Evolutionary conservation across 2,797 vertebrate species (phyloP).

Genomic region (Centropyge bicolor): DNA sequence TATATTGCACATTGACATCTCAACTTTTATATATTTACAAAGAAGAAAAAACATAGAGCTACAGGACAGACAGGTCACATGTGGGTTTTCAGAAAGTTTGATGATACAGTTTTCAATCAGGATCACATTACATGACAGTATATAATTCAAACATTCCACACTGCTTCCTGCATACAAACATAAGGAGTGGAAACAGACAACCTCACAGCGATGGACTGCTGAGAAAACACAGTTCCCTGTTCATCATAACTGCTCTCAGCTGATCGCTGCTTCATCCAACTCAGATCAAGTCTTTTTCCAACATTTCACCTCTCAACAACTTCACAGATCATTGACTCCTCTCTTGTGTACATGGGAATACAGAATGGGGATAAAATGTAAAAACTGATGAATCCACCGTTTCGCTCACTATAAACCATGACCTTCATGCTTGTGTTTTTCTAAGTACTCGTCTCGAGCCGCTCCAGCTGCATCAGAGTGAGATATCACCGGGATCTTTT

Average conservation of each 20-base stretch:
- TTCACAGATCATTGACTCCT: slow-evolving; percentile 33
- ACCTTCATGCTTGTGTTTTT: slow-evolving; percentile 18
- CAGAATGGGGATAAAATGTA: background rate
- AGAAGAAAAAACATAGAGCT: background rate
- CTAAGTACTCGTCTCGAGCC: slow-evolving; percentile 17
- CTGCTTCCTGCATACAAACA: background rate
- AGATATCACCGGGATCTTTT: slow-evolving; percentile 13
- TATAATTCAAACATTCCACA: background rate
- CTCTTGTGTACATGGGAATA: slow-evolving; percentile 13
- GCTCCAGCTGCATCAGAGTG: slow-evolving; percentile 15
- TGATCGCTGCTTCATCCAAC: background rate
- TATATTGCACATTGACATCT: no score
- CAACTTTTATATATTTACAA: background rate
- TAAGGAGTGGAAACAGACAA: background rate
- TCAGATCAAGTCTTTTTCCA: slow-evolving; percentile 6
- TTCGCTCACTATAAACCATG: slow-evolving; percentile 11
- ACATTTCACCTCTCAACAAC: slow-evolving; percentile 11
- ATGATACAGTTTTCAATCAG: background rate
- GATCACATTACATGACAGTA: background rate
- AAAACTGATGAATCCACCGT: slow-evolving; percentile 13
- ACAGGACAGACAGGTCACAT: background rate
- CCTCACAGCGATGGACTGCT: background rate
- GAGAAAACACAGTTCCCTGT: slow-evolving; percentile 6
- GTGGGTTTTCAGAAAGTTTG: background rate
- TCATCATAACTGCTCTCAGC: background rate